A percentile compares a stretch with the other conserved stretches of the same genome.
phyloP scores from a whole-genome alignment of 2,113 vertebrate species.

The Colius striatus region DNA sequence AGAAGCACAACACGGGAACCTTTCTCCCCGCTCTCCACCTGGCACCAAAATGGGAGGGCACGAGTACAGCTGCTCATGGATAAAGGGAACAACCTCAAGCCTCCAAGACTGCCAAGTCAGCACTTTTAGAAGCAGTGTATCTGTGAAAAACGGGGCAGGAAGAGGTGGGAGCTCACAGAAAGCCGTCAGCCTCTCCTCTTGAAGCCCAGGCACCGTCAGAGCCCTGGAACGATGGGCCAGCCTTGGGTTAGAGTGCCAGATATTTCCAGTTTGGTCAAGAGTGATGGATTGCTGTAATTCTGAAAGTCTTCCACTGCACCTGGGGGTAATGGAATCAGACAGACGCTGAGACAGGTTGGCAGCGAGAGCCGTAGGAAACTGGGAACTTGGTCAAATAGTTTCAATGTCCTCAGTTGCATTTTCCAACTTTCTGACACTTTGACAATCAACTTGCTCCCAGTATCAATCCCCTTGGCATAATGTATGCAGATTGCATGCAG shows the following conservation, averaged over 20 bases:
- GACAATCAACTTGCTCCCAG: neutral
- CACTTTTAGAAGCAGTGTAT: neutral
- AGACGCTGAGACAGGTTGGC: neutral
- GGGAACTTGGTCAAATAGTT: neutral
- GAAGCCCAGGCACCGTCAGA: neutral
- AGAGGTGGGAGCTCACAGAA: neutral
- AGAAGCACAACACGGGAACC: neutral
- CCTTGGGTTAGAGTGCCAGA: neutral
- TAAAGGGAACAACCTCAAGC: neutral
- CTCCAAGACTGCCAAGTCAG: neutral
- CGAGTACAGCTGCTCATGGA: rapidly evolving
- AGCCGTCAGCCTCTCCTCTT: neutral
- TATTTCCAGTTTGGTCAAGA: neutral
- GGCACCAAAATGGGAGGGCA: neutral
- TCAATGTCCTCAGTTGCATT: neutral
- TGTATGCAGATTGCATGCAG: neutral
- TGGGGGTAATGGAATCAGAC: neutral
- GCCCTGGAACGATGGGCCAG: neutral
- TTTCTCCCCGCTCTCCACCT: neutral
- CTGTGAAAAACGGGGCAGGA: rapidly evolving
- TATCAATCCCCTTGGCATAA: neutral
- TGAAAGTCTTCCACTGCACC: neutral
- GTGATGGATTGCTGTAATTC: neutral
- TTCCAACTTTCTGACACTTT: neutral
- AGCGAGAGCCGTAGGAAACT: neutral